Percentiles rank a stretch among this genome's conserved stretches.
Evolutionary conservation across 2,888 invertebrate species (phyloP).

Genomic region (Scaptomyza caliginosa): DNA sequence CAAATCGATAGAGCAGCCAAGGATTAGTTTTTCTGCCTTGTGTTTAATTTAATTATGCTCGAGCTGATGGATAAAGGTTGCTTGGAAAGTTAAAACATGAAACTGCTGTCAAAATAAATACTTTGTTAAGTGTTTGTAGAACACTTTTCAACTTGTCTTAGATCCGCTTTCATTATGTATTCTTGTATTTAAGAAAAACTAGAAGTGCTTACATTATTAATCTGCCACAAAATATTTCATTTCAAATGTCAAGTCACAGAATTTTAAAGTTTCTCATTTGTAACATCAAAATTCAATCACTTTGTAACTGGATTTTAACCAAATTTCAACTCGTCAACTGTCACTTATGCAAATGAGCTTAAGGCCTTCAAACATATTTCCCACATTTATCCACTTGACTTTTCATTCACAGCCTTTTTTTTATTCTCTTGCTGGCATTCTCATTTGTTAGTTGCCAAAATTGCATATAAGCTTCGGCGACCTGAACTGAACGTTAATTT

Average conservation of each 20-base stretch:
- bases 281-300: not conserved
- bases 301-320: not conserved
- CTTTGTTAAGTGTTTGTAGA: too few species aligned
- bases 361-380: slow-evolving; percentile 21
- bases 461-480: slow-evolving; percentile 26
- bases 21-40: slow-evolving; percentile 5
- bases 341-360: slow-evolving; percentile 65
- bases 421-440: not conserved
- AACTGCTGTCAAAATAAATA: too few species aligned
- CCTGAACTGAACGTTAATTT: slow-evolving; percentile 39
- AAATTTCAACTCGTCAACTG: slow-evolving; percentile 10
- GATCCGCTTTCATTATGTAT: not conserved
- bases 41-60: slow-evolving; percentile 40
- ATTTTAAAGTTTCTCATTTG: not conserved
- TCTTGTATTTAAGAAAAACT: not conserved
- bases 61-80: slow-evolving; percentile 48
- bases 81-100: too few species aligned
- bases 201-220: not conserved
- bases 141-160: not conserved
- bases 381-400: slow-evolving; percentile 31
- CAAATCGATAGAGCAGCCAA: not conserved
- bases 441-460: slow-evolving; percentile 24
- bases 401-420: slow-evolving; percentile 7
- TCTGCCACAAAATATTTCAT: not conserved
- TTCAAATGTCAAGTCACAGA: not conserved